Base-by-base conservation (phyloP, 2,797 vertebrate species). In the Pitangus sulphuratus region DNA sequence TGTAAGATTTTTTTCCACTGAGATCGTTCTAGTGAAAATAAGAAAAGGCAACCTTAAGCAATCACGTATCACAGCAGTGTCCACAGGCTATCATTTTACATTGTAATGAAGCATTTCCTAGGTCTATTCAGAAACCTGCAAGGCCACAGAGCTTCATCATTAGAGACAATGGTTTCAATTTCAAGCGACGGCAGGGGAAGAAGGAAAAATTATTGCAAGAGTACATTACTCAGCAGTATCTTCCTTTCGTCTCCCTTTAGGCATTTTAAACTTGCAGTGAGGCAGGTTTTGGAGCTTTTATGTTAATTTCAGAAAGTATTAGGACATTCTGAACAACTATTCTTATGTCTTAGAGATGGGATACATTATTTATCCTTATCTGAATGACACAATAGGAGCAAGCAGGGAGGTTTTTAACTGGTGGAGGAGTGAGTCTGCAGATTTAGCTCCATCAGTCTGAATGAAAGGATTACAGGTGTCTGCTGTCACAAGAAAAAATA, bases 101-200 rank as follows among this genome's bases (percentile, higher is more conserved):
- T 87, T 71, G 44, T 83, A 94, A 92, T 89, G 47, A 92, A 93
- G 88, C 76, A 33, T 71, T 93, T 89, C 93, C 72, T 87, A 33
- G 65, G 47, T 56, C 84, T 92, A 48, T 88, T 93, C 42, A 89
- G 83, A 96, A 95, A 89, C 86, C 72, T 69, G 47, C 80, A 85
- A 83, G 86, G 80, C 90, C 83, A 87, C 74, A 82, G 71, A 95
- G 65, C 75, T 85, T 94, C 62, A 83, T 93, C 69, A 75, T 83
- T 95, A 79, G 95, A 78, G 69, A 64, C 44, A 92, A 93, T 84
- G 20, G 56, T 95, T 96, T 97, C 69, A 60, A 47, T 90, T 95
- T 91, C 80, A 95, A 86, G 90, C 18, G 89, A 71, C 65, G 60
- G 62, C 58, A 81, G 54, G 69, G 62, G 48, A 74, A 89, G 76